Percentiles rank a stretch among this genome's conserved stretches.
Evolutionary conservation across 1,140 invertebrate species (phyloP).

Genomic region (Tyrophagus putrescentiae): DNA sequence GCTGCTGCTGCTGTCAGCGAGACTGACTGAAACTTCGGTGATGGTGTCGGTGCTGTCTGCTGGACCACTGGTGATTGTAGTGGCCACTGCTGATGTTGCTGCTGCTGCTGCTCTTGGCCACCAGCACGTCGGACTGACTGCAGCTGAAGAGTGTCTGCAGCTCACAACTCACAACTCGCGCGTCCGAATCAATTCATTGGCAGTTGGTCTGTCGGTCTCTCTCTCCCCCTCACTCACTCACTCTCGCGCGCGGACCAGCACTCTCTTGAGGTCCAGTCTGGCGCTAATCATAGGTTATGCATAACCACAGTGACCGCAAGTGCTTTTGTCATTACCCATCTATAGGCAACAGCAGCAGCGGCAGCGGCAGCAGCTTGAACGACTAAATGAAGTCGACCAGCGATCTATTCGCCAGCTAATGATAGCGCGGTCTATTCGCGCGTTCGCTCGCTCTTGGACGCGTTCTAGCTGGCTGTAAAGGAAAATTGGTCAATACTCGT

Average conservation of each 20-base stretch:
- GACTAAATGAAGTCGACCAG: slow-evolving; percentile 6
- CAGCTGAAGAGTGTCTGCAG: too few relatives aligned
- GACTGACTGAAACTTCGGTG: background rate
- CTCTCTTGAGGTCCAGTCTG: background rate
- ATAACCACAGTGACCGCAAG: slow-evolving; percentile 15
- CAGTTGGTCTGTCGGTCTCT: background rate
- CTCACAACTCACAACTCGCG: too few relatives aligned
- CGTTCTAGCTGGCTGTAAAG: too few relatives aligned
- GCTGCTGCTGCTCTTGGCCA: background rate
- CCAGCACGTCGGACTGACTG: background rate
- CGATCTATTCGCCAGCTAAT: slow-evolving; percentile 7
- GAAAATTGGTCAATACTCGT: slow-evolving; percentile 10
- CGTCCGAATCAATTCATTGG: slow-evolving; percentile 10
- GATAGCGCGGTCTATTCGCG: slow-evolving; percentile 13
- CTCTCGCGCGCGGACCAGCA: background rate
- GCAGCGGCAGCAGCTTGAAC: background rate
- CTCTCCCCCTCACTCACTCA: background rate
- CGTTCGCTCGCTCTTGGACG: too few relatives aligned
- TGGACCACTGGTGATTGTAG: background rate
- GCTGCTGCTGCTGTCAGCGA: background rate
- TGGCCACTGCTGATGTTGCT: background rate
- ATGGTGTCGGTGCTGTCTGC: background rate
- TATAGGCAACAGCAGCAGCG: background rate
- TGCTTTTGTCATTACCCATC: slow-evolving; percentile 14
- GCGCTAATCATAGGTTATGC: slow-evolving; percentile 13